A percentile compares a stretch with the other conserved stretches of the same genome.
These are phyloP conservation scores for Sylvia borin DNA, from an alignment of 2,797 vertebrate genomes.

Conservation along the genomic window DNA sequence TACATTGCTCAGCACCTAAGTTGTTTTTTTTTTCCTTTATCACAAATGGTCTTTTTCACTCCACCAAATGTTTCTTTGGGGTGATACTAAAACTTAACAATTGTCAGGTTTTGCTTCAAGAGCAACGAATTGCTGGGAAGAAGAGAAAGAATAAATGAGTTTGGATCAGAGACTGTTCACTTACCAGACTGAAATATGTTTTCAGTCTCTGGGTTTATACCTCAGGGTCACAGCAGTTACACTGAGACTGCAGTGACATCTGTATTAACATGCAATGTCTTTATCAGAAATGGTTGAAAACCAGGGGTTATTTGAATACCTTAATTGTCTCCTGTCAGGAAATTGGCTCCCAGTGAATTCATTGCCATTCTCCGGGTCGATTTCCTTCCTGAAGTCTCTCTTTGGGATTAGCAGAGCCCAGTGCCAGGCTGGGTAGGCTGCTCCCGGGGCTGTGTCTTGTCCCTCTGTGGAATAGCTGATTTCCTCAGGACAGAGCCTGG, in stretches of 20 bases:
- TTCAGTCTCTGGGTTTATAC: background rate
- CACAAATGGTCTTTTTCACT: background rate
- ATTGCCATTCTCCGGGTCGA: rapidly evolving
- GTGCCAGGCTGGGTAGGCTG: background rate
- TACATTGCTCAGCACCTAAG: background rate
- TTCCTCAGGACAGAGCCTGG: background rate
- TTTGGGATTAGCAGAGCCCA: background rate
- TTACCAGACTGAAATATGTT: background rate
- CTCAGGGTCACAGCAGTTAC: background rate
- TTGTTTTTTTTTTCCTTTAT: background rate
- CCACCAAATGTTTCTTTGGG: background rate
- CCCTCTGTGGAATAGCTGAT: background rate
- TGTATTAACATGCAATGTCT: background rate
- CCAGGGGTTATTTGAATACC: background rate
- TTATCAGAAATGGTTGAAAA: background rate
- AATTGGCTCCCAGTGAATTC: background rate
- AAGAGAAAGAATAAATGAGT: background rate
- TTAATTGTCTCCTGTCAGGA: background rate
- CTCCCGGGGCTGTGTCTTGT: background rate
- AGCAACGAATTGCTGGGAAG: background rate
- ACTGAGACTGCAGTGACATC: background rate
- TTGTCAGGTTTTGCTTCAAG: background rate
- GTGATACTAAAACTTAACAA: background rate
- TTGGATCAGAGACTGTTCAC: background rate
- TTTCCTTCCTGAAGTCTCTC: background rate